Base-by-base conservation (phyloP, 2,797 vertebrate species). In the Paramormyrops hopkinsi region DNA sequence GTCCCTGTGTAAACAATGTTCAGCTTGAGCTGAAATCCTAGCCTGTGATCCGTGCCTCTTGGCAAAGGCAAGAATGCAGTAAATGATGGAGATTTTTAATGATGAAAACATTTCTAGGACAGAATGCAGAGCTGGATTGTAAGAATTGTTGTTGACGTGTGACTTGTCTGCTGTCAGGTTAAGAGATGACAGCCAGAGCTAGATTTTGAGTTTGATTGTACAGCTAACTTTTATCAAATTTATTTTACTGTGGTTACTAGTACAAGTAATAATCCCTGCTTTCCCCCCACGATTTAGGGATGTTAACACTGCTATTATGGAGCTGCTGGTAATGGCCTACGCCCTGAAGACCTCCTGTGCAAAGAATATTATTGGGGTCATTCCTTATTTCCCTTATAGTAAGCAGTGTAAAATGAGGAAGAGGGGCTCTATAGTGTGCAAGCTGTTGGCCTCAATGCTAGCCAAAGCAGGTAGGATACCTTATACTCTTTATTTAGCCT, bases 361-460 rank as follows among this genome's bases (percentile, higher is more conserved):
- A 89, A 97, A 97, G 95, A 99, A 98, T 93, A 99, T 99, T 88
- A 99, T 98, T 0, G 99, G 99, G 0, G 99, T 99, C 89, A 99
- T 99, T 91, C 99, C 99, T 0, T 99, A 99, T 93, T 99, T 99
- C 91, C 99, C 99, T 14, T 99, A 99, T 93, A 99, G 99, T 96
- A 99, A 99, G 91, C 99, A 99, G 92, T 99, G 98, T 96, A 99
- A 99, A 93, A 99, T 99, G 99, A 96, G 99, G 89, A 99, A 99
- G 95, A 96, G 99, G 37, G 99, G 99, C 50, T 99, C 99, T 2
- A 99, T 99, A 9, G 99, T 99, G 87, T 99, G 97, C 95, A 99
- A 99, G 92, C 93, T 99, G 50, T 95, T 99, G 88, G 99, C 99
- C 0, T 99, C 98, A 0, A 99, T 99, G 99, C 94, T 99, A 0